Conservation (phyloP, 2,888 invertebrate genomes). For the Meloe dianella region DNA sequence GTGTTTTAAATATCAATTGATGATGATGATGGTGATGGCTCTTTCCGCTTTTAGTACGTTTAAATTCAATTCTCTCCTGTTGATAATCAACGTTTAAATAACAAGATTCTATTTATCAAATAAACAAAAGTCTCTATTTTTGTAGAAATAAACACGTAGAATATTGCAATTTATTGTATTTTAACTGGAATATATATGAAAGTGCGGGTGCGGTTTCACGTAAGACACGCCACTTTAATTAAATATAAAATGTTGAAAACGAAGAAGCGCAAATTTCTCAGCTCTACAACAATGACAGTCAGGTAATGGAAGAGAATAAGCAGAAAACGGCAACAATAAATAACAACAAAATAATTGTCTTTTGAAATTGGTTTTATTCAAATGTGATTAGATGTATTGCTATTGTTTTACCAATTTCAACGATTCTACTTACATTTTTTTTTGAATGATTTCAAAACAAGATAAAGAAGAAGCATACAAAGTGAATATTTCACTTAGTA, state of each 20-base stretch:
- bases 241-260: conserved; percentile 32
- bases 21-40: conserved; percentile 13
- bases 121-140: conserved; percentile 6
- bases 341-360: background rate
- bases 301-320: background rate
- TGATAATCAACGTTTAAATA: conserved; percentile 20
- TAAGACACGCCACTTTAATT: conserved; percentile 36
- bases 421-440: background rate
- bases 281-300: background rate
- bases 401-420: background rate
- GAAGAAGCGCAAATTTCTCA: conserved; percentile 16
- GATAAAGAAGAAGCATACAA: conserved; percentile 1
- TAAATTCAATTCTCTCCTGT: conserved; percentile 24
- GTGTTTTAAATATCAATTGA: background rate
- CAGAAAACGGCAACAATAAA: background rate
- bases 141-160: background rate
- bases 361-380: conserved; percentile 19
- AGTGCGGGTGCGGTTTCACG: conserved; percentile 36
- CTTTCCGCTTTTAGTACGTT: background rate
- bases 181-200: conserved; percentile 40
- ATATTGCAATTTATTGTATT: conserved; percentile 37
- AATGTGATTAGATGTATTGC: conserved; percentile 11
- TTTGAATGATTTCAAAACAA: too few species aligned
- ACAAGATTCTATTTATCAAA: conserved; percentile 1
- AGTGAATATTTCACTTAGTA: too few species aligned